These are phyloP conservation scores for Lingula anatina DNA, from an alignment of 2,888 invertebrate genomes.

Conservation along the genomic window DNA sequence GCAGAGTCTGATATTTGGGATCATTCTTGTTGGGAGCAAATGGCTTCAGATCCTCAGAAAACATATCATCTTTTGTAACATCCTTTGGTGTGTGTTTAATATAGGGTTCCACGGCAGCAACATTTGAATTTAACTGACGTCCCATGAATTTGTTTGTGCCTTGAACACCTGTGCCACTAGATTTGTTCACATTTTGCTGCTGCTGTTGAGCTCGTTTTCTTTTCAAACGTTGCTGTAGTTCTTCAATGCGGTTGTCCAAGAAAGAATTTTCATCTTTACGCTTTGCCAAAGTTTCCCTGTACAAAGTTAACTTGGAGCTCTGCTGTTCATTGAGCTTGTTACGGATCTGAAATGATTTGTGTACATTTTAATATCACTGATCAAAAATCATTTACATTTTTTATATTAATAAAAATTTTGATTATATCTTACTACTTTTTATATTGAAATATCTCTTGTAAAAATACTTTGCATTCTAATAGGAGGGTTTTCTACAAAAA, in stretches of 20 bases:
- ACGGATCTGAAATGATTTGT: constrained; percentile 77
- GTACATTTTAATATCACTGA: too few species aligned
- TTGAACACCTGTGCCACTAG: constrained; percentile 15
- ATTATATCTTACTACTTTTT: too few species aligned
- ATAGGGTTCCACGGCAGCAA: constrained; percentile 53
- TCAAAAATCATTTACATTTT: too few species aligned
- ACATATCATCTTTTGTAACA: constrained; percentile 15
- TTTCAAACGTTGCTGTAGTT: constrained; percentile 85
- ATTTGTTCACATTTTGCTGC: constrained; percentile 17
- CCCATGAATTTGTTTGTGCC: not conserved
- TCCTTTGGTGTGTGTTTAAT: constrained; percentile 37
- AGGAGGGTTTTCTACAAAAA: too few species aligned
- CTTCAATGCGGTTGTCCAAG: constrained; percentile 88
- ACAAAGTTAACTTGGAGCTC: constrained; percentile 81
- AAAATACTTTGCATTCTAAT: too few species aligned
- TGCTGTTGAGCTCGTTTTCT: constrained; percentile 66
- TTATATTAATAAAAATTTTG: too few species aligned
- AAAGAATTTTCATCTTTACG: constrained; percentile 86
- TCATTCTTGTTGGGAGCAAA: constrained; percentile 73
- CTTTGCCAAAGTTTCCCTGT: constrained; percentile 80
- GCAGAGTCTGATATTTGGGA: constrained; percentile 86
- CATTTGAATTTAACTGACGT: constrained; percentile 24
- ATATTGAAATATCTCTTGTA: too few species aligned
- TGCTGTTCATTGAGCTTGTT: constrained; percentile 95
- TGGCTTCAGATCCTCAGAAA: constrained; percentile 12